Evolutionary conservation across 2,888 invertebrate species (phyloP).

Genomic region (Panzeria rudis): DNA sequence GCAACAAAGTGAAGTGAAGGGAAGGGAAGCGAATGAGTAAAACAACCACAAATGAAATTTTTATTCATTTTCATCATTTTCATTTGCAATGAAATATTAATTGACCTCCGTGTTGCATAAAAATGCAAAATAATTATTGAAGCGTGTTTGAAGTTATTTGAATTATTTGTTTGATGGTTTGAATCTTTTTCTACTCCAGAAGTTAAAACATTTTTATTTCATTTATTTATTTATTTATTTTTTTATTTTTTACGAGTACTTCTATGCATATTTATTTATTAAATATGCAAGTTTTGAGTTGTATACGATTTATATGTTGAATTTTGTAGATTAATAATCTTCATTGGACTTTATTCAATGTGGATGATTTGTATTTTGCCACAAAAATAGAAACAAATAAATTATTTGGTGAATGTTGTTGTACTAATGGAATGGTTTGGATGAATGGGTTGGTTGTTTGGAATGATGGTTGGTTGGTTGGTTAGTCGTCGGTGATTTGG

Average conservation of each 20-base stretch:
- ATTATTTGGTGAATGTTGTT: slow-evolving; percentile 37
- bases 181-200: slow-evolving; percentile 10
- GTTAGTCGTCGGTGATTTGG: slow-evolving; percentile 11
- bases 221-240: slow-evolving; percentile 12
- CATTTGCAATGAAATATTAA: slow-evolving; percentile 73
- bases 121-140: slow-evolving; percentile 75
- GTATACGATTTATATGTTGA: slow-evolving; percentile 18
- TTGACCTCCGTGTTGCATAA: slow-evolving; percentile 71
- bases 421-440: slow-evolving; percentile 27
- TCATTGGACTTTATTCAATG: slow-evolving; percentile 33
- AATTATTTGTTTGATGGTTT: slow-evolving; percentile 61
- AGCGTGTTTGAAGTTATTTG: slow-evolving; percentile 70
- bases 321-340: slow-evolving; percentile 62
- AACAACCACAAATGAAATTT: slow-evolving; percentile 56
- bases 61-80: slow-evolving; percentile 54
- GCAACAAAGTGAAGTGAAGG: not conserved
- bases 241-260: too few relatives aligned
- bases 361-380: slow-evolving; percentile 49
- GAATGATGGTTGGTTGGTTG: slow-evolving; percentile 13
- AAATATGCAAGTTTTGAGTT: slow-evolving; percentile 24
- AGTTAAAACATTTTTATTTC: slow-evolving; percentile 5
- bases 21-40: not conserved
- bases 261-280: slow-evolving; percentile 59
- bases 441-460: slow-evolving; percentile 1
- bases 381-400: slow-evolving; percentile 57